Evolutionary conservation across 2,113 vertebrate species (phyloP).

Genomic region (Myodes glareolus): DNA sequence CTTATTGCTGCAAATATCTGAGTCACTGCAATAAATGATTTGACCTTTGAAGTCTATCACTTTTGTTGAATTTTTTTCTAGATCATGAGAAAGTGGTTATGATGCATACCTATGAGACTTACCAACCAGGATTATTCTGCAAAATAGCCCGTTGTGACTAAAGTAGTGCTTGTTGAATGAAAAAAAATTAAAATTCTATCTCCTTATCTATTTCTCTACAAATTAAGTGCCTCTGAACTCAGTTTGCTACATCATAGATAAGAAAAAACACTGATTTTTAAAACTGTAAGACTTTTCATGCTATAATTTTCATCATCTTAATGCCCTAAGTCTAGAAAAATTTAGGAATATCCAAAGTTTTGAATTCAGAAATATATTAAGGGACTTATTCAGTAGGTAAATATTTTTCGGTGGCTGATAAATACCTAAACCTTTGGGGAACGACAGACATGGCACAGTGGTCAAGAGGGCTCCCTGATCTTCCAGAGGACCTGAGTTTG

Average conservation of each 20-base stretch:
- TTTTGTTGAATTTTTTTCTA: neutral
- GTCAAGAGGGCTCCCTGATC: neutral
- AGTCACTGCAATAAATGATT: neutral
- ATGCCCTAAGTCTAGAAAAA: neutral
- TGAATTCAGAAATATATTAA: neutral
- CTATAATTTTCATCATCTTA: neutral
- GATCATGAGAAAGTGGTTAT: neutral
- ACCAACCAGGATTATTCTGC: neutral
- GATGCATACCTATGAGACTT: neutral
- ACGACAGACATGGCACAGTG: too few relatives aligned
- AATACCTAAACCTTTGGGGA: neutral
- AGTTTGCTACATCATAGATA: neutral
- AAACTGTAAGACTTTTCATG: neutral
- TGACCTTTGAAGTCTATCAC: conserved; percentile 15
- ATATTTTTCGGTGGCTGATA: neutral
- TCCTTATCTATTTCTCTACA: neutral
- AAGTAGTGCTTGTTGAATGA: conserved; percentile 55
- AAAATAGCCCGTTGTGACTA: conserved; percentile 56
- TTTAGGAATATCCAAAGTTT: neutral
- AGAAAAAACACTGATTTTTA: neutral
- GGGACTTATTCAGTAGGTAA: neutral
- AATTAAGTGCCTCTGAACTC: neutral
- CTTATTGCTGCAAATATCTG: neutral
- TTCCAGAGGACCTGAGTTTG: neutral
- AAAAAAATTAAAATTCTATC: neutral